Percentiles rank a stretch among this genome's conserved stretches.
phyloP scores from a whole-genome alignment of 2,113 vertebrate species.

The Chionodraco myersi region DNA sequence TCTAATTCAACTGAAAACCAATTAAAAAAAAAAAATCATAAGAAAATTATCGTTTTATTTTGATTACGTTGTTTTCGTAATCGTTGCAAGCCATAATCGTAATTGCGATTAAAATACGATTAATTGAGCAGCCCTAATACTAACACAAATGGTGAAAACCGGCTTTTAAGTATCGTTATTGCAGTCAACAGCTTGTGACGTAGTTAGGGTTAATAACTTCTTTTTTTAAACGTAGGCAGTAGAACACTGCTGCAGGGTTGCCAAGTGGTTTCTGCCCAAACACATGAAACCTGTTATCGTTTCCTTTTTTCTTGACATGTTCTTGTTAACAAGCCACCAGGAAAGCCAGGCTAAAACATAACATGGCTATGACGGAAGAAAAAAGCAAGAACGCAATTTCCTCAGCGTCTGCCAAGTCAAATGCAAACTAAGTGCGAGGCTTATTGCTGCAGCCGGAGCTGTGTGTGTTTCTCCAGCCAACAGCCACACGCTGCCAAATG shows the following conservation, averaged over 20 bases:
- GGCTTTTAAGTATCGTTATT: neutral
- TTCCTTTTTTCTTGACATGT: neutral
- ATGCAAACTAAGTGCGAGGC: conserved; percentile 61
- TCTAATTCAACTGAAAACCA: no score
- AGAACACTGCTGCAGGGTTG: neutral
- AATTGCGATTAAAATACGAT: no score
- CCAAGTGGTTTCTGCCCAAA: conserved; percentile 16
- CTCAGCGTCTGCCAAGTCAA: conserved; percentile 67
- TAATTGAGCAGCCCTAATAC: neutral
- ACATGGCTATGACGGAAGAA: conserved; percentile 30
- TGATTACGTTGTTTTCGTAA: no score
- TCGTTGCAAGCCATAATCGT: no score
- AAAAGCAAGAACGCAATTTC: conserved; percentile 65
- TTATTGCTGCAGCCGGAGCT: conserved; percentile 44
- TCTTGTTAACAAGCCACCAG: conserved; percentile 18
- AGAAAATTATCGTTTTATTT: no score
- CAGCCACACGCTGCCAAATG: conserved; percentile 50
- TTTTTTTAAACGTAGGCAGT: neutral
- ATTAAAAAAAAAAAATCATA: no score
- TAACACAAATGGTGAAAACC: neutral
- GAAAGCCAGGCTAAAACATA: neutral
- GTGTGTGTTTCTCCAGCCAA: conserved; percentile 40
- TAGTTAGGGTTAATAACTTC: neutral
- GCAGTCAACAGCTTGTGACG: neutral
- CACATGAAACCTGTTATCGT: neutral